Conservation (phyloP, 2,888 invertebrate species). For the Euclidia mi region DNA sequence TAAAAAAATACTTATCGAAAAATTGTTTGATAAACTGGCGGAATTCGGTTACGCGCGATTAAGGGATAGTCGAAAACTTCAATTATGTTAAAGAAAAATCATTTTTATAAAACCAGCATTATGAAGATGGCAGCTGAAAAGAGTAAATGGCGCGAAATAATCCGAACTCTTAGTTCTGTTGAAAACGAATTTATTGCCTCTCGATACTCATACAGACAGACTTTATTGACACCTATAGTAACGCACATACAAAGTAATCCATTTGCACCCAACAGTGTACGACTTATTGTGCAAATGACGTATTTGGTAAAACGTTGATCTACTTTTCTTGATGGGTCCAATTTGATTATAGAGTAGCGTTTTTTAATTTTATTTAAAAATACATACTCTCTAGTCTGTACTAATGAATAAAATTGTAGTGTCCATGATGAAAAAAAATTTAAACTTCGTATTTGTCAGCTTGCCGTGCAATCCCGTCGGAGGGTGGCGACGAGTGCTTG, state of each 20-base stretch:
- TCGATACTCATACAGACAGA: constrained; percentile 76
- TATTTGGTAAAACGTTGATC: too few relatives aligned
- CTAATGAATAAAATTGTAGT: too few relatives aligned
- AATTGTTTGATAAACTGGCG: constrained; percentile 49
- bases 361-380: too few relatives aligned
- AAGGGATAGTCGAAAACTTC: constrained; percentile 78
- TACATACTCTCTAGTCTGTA: too few relatives aligned
- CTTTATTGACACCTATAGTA: constrained; percentile 82
- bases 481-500: too few relatives aligned
- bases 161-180: constrained; percentile 88
- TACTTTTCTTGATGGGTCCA: too few relatives aligned
- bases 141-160: constrained; percentile 89
- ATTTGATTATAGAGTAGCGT: too few relatives aligned
- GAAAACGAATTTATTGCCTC: constrained; percentile 87
- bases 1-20: constrained; percentile 32
- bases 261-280: constrained; percentile 38
- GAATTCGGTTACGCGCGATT: constrained; percentile 75
- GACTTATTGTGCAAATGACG: constrained; percentile 1
- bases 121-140: constrained; percentile 87
- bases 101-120: constrained; percentile 81
- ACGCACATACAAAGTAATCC: constrained; percentile 29
- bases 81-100: constrained; percentile 77
- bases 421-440: too few relatives aligned
- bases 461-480: too few relatives aligned
- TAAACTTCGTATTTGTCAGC: too few relatives aligned